Evolutionary conservation across 2,888 invertebrate genomes (phyloP), one percentile per base, ranked within the genome.

Genomic region (Microlaimidae sp.): DNA sequence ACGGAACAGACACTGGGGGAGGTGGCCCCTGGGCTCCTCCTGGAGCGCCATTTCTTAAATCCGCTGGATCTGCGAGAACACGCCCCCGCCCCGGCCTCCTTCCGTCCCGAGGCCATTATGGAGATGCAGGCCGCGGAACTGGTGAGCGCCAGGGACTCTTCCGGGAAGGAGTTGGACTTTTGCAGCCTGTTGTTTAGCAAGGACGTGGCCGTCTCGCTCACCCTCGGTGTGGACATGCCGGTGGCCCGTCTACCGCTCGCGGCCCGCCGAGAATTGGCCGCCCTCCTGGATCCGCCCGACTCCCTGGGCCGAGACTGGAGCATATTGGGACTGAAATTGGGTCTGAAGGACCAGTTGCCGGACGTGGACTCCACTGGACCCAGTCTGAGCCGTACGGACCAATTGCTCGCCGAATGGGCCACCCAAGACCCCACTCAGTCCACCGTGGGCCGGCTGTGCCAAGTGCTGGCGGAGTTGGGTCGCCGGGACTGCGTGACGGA

Each of bases 41-140:
- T 81, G 19, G 81, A 82, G 68, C 76, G 78, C 56, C 79, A 81
- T 63, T 76, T 80, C 62, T 71, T 82, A 45, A 81, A 81, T 65
- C 74, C 79, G 17, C 71, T 73, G 46, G 79, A 80, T 61, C 67
- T 80, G 52, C 71, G 73, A 48, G 41, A 7, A 17, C 13, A 21
- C 13, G 3, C 2, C n/a, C 45, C 54, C 25, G 25, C 26, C 32
- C 56, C 58, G 1, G 41, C 45, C 49, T 61, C 21, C 65, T 62
- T 65, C 63, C 59, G 61, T 27, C 61, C 66, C 26, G 60, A 63
- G 54, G 56, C 70, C 10, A 66, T 76, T 47, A 69, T 75, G 61
- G 66, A 67, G 46, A 71, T 73, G 64, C 73, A 75, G 61, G 65
- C 63, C 52, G 55, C 55, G n/a, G 67, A 67, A 51, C 59, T 60